Base-by-base conservation (phyloP, 23 tunicate species). In the Botrylloides violaceus region DNA sequence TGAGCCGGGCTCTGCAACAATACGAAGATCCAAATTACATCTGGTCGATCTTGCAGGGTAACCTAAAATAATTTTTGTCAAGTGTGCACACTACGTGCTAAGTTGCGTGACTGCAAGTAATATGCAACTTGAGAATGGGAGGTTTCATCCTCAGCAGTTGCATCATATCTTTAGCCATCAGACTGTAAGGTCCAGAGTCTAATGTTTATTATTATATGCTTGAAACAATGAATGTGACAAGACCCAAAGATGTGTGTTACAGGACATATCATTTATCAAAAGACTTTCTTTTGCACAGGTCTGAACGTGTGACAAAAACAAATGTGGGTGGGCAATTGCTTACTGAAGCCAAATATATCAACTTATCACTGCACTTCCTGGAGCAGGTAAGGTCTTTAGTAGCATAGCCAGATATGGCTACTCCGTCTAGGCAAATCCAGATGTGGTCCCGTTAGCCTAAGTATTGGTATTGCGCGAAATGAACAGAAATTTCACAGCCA, bases 11-110 rank as follows among this genome's bases (percentile, higher is more conserved):
- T 79, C 83, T 30, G 90, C 99, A 2, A 79, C 95, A 6, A 95
- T 95, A 30, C 71, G 80, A 58, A 62, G 91, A 63, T 95, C 99
- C 59, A 95, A 95, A 59, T 77, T 90, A 12, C 97, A 90, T 64
- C 85, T 90, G 29, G 97, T 90, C 1, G 97, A 90, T 79, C 61
- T 90, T 66, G 97, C 97, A 28, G 97, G 97, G 89, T 87, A 76
- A 19, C 0, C 31, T n/a, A n/a, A n/a, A n/a, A n/a, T n/a, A n/a
- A n/a, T n/a, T n/a, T n/a, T n/a, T n/a, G n/a, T n/a, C n/a, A n/a
- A n/a, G n/a, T n/a, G n/a, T n/a, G n/a, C n/a, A n/a, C n/a, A n/a
- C n/a, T n/a, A n/a, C n/a, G n/a, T n/a, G n/a, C n/a, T n/a, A n/a
- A n/a, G n/a, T n/a, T n/a, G n/a, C n/a, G n/a, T n/a, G n/a, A n/a